These are phyloP conservation scores for Hyaena hyaena DNA, from an alignment of 2,113 vertebrate species.

Conservation along the genomic window DNA sequence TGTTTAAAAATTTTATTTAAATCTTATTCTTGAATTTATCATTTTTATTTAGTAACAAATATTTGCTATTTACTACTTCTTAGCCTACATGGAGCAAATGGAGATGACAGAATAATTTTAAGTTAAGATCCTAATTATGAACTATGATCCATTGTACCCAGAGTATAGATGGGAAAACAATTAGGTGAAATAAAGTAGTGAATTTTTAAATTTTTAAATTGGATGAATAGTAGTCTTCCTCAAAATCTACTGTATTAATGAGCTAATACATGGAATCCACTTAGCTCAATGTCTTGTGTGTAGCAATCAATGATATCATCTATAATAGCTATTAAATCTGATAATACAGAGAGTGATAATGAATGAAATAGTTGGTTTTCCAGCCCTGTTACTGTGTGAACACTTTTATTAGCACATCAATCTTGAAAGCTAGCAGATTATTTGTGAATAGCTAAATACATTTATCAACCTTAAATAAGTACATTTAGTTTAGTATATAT, in stretches of 20 bases:
- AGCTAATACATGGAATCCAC: background rate
- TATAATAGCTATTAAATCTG: background rate
- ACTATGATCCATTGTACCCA: background rate
- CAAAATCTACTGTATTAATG: background rate
- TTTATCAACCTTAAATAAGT: background rate
- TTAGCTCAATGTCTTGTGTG: background rate
- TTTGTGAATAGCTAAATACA: background rate
- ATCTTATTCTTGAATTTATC: background rate
- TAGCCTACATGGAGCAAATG: background rate
- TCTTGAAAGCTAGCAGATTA: background rate
- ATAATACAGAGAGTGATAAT: background rate
- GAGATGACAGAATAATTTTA: background rate
- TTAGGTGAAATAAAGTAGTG: background rate
- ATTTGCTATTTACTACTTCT: background rate
- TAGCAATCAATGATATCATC: background rate
- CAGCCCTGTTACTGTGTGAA: background rate
- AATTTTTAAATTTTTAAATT: background rate
- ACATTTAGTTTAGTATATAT: background rate
- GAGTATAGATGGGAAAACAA: background rate
- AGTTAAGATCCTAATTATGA: background rate
- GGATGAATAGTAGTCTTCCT: background rate
- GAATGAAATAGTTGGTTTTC: background rate
- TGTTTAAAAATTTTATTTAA: background rate
- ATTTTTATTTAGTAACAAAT: background rate
- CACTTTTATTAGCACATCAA: background rate